Evolutionary conservation across 2,888 invertebrate genomes (phyloP).

Genomic region (Hyposoter didymator): DNA sequence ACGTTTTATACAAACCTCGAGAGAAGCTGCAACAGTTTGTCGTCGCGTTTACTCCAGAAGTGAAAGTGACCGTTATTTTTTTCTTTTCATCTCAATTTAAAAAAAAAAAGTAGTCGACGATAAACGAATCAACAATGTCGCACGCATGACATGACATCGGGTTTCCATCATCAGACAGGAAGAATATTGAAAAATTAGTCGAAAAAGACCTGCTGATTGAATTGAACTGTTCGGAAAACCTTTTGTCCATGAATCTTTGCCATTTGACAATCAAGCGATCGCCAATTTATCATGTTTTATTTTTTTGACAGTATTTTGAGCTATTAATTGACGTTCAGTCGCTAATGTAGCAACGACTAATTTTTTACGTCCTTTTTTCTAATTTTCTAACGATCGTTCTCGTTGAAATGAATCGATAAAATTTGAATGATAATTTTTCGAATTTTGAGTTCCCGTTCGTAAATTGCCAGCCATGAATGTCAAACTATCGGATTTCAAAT

Average conservation of each 20-base stretch:
- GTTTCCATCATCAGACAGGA: neutral
- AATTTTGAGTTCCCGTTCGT: too few relatives aligned
- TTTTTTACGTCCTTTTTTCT: neutral
- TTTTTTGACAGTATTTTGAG: neutral
- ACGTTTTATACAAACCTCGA: slow-evolving; percentile 38
- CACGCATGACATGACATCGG: neutral
- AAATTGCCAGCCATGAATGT: too few relatives aligned
- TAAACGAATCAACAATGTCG: neutral
- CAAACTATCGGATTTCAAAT: too few relatives aligned
- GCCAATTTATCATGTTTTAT: neutral
- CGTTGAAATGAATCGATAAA: too few relatives aligned
- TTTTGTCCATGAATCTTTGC: neutral
- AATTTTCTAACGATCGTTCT: neutral
- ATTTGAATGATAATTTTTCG: too few relatives aligned
- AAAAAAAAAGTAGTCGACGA: neutral
- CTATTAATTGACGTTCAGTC: neutral
- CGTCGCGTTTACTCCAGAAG: slow-evolving; percentile 7
- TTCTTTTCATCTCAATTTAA: slow-evolving; percentile 2
- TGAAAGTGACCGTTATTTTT: neutral
- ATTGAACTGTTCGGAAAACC: neutral
- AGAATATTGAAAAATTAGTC: neutral
- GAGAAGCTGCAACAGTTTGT: slow-evolving; percentile 68
- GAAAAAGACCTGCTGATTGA: neutral
- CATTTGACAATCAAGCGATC: neutral
- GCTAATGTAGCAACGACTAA: neutral